Evolutionary conservation across 2,113 vertebrate species (phyloP).

Genomic region (Callipepla californica): DNA sequence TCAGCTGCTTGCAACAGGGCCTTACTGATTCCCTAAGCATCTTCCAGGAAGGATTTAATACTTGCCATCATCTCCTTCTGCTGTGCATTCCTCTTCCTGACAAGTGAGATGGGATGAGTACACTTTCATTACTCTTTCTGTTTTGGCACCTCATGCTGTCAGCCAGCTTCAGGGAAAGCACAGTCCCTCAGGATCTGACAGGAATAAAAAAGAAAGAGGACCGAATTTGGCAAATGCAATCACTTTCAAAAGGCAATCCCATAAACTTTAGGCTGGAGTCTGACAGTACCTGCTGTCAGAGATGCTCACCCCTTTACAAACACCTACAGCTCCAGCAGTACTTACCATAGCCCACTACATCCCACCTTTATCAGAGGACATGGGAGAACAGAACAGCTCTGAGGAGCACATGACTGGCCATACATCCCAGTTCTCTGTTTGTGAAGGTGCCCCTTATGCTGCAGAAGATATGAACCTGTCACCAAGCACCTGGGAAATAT

Average conservation of each 20-base stretch:
- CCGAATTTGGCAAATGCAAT: background rate
- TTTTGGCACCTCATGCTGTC: background rate
- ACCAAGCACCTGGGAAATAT: background rate
- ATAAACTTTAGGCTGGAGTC: background rate
- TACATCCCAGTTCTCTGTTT: background rate
- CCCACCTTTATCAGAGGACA: background rate
- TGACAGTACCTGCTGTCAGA: background rate
- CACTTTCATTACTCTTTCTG: background rate
- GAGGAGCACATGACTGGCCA: background rate
- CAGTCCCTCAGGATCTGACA: background rate
- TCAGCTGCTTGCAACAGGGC: background rate
- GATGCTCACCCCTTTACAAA: background rate
- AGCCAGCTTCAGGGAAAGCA: background rate
- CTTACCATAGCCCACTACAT: background rate
- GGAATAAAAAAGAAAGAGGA: background rate
- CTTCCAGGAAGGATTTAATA: background rate
- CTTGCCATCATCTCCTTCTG: slow-evolving; percentile 12
- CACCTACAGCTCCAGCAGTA: background rate
- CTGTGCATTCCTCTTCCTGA: background rate
- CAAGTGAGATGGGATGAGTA: background rate
- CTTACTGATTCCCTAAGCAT: slow-evolving; percentile 18
- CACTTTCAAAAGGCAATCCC: background rate
- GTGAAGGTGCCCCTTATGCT: background rate
- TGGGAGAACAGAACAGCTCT: background rate
- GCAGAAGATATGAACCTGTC: background rate